Base-by-base conservation (phyloP, 2,797 vertebrate species). In the Smutsia gigantea region DNA sequence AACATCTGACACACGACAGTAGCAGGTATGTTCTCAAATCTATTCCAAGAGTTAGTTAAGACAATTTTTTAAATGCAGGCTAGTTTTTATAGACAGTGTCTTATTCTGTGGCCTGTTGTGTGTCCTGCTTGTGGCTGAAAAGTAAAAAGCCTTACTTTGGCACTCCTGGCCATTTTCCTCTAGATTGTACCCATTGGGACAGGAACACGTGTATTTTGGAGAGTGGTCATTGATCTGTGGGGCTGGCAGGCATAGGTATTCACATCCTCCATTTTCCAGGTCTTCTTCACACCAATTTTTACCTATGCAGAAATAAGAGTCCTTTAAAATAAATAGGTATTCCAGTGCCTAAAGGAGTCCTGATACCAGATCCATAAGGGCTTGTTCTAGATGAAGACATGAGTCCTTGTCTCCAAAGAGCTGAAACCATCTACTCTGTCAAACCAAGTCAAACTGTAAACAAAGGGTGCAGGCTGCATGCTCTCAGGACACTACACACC, bases 141-240 rank as follows among this genome's bases (percentile, higher is more conserved):
- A 37, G 37, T 10, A 37, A 25, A 63, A 74, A 86, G 81, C 21
- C 97, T 98, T 98, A 99, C 98, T 98, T 98, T 97, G 98, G 98
- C 99, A 99, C 86, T 94, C 99, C 18, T 98, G 96, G 55, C 99
- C 99, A 42, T 99, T 99, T 1, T 99, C 98, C 29, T 98, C 96
- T 61, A 99, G 98, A 74, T 23, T 98, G 98, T 98, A 99, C 4
- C 99, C 99, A 94, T 97, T 97, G 2, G 99, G 99, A 98, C 99
- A 99, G 18, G 99, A 98, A 19, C 99, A 99, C 0, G 99, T 99
- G 78, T 99, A 99, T 96, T 99, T 99, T 12, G 99, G 99, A 37
- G 99, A 99, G 94, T 99, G 99, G 90, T 99, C 99, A 98, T 99
- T 99, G 98, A 99, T 99, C 97, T 99, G 99, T 15, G 99, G 99